Base-by-base conservation (phyloP, 2,888 invertebrate genomes). In the Tortricodes alternella region DNA sequence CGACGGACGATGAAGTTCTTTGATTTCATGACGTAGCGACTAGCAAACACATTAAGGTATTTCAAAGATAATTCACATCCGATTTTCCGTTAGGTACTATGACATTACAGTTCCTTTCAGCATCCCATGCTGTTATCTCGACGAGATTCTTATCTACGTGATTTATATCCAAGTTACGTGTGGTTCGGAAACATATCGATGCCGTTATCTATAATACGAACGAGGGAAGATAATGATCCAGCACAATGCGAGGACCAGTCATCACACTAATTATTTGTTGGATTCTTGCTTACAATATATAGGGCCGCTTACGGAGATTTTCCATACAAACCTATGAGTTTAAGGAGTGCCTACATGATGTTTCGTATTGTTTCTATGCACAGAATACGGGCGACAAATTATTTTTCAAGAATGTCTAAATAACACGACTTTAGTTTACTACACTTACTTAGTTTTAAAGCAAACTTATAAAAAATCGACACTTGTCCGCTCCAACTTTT, bases 151-250 rank as follows among this genome's bases (percentile, higher is more conserved):
- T 29, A 46, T 46, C 46, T 46, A 6, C 8, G 8, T 46, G 46
- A 46, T 53, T 46, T 46, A 46, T 38, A 18, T 15, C 29, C 29
- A 21, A 13, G 44, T 15, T 27, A 35, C 13, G n/a, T 27, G 44
- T 44, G 43, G 37, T 18, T 21, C 29, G 44, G 16, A 13, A 51
- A 51, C 27, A 51, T 15, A 46, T 53, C 23, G 38, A 46, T 38
- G 21, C 29, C 38, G 38, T 53, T 53, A 53, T 53, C 53, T 46
- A 8, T 46, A 32, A 49, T n/a, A 49, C 51, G 51, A 49, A 11
- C 24, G 24, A 32, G 37, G 44, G 29, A 29, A 18, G 29, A 37
- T 38, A 35, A 38, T 21, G 29, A 43, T 24, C 44, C 11, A 6
- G 39, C 38, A 53, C 38, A 46, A 53, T 38, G 23, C 53, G 32